Conservation (phyloP, 1,140 invertebrate species). For the Bradysia coprophila region DNA sequence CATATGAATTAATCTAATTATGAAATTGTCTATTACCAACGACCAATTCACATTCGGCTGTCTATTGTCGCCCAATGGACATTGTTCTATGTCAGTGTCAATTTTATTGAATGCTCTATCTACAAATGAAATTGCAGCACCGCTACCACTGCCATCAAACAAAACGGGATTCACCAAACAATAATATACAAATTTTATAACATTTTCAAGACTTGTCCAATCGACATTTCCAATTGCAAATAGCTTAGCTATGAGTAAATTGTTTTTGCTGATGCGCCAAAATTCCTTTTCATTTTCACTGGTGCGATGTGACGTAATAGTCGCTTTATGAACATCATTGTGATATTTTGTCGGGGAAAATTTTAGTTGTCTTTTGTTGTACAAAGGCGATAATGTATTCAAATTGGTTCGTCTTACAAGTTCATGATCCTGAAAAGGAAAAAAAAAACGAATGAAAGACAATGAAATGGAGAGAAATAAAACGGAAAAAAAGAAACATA, state of each 20-base stretch:
- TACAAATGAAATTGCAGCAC: neutral
- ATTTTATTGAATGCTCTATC: neutral
- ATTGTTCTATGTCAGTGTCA: too few species aligned
- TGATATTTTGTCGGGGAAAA: neutral
- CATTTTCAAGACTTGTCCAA: neutral
- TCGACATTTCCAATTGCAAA: neutral
- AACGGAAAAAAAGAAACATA: too few species aligned
- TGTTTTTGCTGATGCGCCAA: neutral
- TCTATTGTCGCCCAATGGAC: too few species aligned
- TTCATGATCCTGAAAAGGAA: neutral
- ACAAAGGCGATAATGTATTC: neutral
- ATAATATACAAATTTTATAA: neutral
- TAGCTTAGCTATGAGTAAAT: neutral
- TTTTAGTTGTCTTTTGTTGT: neutral
- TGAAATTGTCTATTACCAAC: too few species aligned
- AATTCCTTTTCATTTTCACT: neutral
- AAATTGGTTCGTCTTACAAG: neutral
- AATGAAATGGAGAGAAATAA: too few species aligned
- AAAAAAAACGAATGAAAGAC: neutral
- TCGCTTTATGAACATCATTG: neutral
- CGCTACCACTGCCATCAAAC: neutral
- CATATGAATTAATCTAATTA: neutral
- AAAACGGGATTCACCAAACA: neutral
- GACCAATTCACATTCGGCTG: too few species aligned
- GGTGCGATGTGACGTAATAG: neutral